phyloP scores from a whole-genome alignment of 2,113 vertebrate genomes.

The Saccopteryx leptura region DNA sequence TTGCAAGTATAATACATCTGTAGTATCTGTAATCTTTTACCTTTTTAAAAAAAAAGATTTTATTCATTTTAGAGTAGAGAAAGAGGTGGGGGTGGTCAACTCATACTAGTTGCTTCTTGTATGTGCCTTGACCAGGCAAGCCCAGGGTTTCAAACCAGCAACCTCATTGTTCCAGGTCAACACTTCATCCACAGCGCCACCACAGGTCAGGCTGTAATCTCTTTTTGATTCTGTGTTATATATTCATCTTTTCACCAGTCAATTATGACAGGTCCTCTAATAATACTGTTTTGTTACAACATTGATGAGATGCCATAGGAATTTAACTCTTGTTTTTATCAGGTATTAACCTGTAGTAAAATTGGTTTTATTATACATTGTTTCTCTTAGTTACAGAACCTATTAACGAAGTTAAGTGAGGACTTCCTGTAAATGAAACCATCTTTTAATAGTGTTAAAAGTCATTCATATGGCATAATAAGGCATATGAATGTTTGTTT shows the following conservation, averaged over 20 bases:
- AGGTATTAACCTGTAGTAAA: background rate
- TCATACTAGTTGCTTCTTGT: no score
- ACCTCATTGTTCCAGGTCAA: no score
- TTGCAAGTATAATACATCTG: slow-evolving; percentile 33
- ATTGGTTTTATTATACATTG: background rate
- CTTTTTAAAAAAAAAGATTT: background rate
- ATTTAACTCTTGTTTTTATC: background rate
- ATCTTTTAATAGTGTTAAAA: slow-evolving; percentile 51
- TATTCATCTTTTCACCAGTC: slow-evolving; percentile 37
- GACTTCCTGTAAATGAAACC: background rate
- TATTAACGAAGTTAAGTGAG: background rate
- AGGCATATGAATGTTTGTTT: slow-evolving; percentile 36
- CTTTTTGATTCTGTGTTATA: background rate
- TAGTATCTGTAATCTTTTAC: background rate
- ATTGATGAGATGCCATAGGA: background rate
- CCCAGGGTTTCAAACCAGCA: no score
- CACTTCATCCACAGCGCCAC: no score
- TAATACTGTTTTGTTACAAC: background rate
- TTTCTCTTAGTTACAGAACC: background rate
- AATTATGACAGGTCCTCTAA: background rate
- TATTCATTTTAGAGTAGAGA: no score
- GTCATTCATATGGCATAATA: background rate
- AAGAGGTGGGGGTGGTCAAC: no score
- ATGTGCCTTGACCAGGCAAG: no score
- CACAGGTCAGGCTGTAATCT: no score